These are phyloP conservation scores for Bradypodion pumilum DNA, from an alignment of 2,797 vertebrate species.

Conservation along the genomic window DNA sequence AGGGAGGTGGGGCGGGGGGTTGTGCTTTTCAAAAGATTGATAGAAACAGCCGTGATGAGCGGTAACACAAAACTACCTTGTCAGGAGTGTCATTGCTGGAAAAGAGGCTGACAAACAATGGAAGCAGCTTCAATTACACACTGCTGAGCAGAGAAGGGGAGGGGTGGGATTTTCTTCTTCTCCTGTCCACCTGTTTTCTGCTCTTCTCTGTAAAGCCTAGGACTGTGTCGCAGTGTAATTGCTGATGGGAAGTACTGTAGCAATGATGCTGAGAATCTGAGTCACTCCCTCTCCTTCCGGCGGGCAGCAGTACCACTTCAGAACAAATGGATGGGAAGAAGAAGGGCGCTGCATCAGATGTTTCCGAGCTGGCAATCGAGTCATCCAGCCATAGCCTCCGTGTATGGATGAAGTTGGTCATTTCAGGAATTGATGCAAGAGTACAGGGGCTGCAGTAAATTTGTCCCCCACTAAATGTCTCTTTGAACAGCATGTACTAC, in stretches of 20 bases:
- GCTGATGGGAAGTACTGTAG: conserved; percentile 50
- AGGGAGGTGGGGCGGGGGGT: no score
- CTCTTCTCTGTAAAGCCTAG: conserved; percentile 11
- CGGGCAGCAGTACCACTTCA: conserved; percentile 33
- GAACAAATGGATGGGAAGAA: conserved; percentile 16
- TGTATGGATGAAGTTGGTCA: not conserved
- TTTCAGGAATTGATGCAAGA: conserved; percentile 34
- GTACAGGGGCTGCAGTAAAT: not conserved
- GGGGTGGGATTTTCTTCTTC: not conserved
- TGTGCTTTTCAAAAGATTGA: not conserved
- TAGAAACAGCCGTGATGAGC: not conserved
- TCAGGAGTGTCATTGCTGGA: not conserved
- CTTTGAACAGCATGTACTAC: not conserved
- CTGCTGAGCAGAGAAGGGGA: not conserved
- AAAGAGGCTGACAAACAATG: conserved; percentile 29
- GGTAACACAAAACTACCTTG: not conserved
- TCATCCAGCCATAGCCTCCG: conserved; percentile 10
- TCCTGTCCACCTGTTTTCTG: conserved; percentile 9
- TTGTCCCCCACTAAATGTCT: not conserved
- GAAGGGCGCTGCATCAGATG: conserved; percentile 10
- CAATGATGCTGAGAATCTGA: conserved; percentile 40
- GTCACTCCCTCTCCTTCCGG: conserved; percentile 31
- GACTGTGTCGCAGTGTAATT: conserved; percentile 38
- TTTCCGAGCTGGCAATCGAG: not conserved
- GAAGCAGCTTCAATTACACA: not conserved